A percentile compares a stretch with the other conserved stretches of the same genome.
phyloP scores from a whole-genome alignment of 2,797 vertebrate genomes.

The Micropoecilia bifurca region DNA sequence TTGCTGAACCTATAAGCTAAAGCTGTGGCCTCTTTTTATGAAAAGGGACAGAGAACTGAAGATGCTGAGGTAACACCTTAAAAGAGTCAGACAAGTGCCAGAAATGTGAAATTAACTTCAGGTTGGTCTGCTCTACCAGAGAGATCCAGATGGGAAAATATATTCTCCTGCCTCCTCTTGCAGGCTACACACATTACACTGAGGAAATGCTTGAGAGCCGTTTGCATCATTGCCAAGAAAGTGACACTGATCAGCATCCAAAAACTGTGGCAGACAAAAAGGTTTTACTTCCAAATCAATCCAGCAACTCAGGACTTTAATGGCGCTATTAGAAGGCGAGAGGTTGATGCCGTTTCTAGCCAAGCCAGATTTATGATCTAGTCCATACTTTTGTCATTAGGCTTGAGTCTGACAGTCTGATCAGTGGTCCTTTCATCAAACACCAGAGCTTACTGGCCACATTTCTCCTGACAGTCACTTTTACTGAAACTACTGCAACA shows the following conservation, averaged over 20 bases:
- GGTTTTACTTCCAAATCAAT: slow-evolving; percentile 41
- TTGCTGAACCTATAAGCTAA: slow-evolving; percentile 54
- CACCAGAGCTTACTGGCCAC: neutral
- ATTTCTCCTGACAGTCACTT: slow-evolving; percentile 12
- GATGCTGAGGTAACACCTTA: slow-evolving; percentile 45
- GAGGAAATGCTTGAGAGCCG: slow-evolving; percentile 23
- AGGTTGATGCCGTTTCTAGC: slow-evolving; percentile 25
- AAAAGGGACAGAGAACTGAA: slow-evolving; percentile 24
- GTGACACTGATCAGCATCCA: slow-evolving; percentile 41
- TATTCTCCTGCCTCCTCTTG: slow-evolving; percentile 25
- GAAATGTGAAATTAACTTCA: slow-evolving; percentile 55
- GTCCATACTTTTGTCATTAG: slow-evolving; percentile 31
- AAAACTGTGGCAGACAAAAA: slow-evolving; percentile 46
- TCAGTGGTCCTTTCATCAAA: slow-evolving; percentile 30
- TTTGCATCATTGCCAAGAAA: slow-evolving; percentile 36
- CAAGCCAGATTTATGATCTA: slow-evolving; percentile 38
- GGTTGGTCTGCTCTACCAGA: slow-evolving; percentile 24
- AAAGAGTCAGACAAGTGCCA: slow-evolving; percentile 44
- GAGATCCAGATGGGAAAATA: slow-evolving; percentile 34
- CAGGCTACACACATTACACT: slow-evolving; percentile 28
- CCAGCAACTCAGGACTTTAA: slow-evolving; percentile 35
- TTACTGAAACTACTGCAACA: slow-evolving; percentile 28
- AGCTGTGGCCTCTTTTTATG: slow-evolving; percentile 48
- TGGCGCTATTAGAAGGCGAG: slow-evolving; percentile 31
- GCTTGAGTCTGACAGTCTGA: slow-evolving; percentile 31